Evolutionary conservation across 2,113 vertebrate species (phyloP), one percentile per base, ranked within the genome.

Genomic region (Melanotaenia duboulayi): DNA sequence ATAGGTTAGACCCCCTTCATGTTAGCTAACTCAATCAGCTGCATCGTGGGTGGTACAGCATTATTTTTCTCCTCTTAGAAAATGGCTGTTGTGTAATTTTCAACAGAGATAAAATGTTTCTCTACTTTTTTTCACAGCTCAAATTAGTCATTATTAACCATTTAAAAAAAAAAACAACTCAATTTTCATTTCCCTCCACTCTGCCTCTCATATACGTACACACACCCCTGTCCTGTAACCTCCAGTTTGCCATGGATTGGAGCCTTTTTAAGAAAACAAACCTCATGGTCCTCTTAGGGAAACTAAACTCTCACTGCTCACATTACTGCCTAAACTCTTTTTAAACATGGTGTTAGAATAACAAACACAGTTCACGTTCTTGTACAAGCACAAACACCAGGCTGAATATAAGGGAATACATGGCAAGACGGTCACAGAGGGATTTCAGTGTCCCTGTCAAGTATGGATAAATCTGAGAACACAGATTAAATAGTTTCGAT

Each of bases 31-130:
- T 74, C 52, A 20, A 87, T 91, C 87, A 84, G 78, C 82, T 71
- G 64, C 85, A 52, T 58, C 65, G 89, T 92, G 90, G 91, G 90
- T 92, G 91, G 91, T 11, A 58, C 62, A 51, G 62, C 71, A 50
- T 88, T 89, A 81, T 76, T 85, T 16, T 74, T 81, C 63, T 24
- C 64, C 71, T 57, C 7, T 61, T 32, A 22, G 32, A 75, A 61
- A 84, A 82, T 66, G 44, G 77, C 69, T 76, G 58, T 55, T 48
- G 28, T 44, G 66, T 37, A 16, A 48, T 39, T 54, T 19, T 72
- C 39, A 70, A 57, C 20, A 62, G 61, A 58, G 42, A 64, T 67
- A 68, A 69, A 88, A 57, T 84, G 81, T 83, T 84, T 87, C 81
- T 73, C 37, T 81, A 73, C 74, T 28, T 28, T 80, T 67, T 68